Conservation (phyloP, 2,113 vertebrate genomes). For the Dryoscopus gambensis region DNA sequence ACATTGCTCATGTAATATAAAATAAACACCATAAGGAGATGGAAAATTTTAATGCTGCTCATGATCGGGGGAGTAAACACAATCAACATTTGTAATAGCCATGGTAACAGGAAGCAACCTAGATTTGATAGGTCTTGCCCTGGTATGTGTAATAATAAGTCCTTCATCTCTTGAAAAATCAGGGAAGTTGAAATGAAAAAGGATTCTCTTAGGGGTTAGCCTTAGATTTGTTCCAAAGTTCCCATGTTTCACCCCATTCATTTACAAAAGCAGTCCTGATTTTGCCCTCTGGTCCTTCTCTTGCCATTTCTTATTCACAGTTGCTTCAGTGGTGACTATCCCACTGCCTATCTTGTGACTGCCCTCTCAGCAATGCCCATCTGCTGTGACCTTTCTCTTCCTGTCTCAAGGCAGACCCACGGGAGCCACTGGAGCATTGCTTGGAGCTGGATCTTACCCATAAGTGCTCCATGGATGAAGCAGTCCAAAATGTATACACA, state of each 20-base stretch:
- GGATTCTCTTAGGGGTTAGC: background rate
- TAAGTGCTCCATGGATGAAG: background rate
- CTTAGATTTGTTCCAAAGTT: background rate
- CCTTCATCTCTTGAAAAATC: background rate
- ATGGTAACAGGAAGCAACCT: background rate
- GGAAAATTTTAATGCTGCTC: background rate
- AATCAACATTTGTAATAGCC: background rate
- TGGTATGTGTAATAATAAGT: background rate
- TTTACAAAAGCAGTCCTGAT: background rate
- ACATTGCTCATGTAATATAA: background rate
- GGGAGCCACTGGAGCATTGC: fast-evolving
- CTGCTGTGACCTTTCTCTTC: background rate
- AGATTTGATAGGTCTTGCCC: background rate
- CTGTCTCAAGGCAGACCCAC: background rate
- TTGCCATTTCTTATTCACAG: background rate
- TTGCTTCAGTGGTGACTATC: background rate
- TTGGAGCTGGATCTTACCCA: background rate
- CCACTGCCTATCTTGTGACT: background rate
- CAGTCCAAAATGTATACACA: background rate
- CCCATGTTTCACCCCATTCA: background rate
- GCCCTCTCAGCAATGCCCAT: background rate
- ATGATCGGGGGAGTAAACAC: background rate
- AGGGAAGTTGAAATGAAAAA: background rate
- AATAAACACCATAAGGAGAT: background rate
- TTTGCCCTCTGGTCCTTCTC: background rate